These are phyloP conservation scores for Luehdorfia chinensis DNA, from an alignment of 1,140 invertebrate species.

Conservation along the genomic window DNA sequence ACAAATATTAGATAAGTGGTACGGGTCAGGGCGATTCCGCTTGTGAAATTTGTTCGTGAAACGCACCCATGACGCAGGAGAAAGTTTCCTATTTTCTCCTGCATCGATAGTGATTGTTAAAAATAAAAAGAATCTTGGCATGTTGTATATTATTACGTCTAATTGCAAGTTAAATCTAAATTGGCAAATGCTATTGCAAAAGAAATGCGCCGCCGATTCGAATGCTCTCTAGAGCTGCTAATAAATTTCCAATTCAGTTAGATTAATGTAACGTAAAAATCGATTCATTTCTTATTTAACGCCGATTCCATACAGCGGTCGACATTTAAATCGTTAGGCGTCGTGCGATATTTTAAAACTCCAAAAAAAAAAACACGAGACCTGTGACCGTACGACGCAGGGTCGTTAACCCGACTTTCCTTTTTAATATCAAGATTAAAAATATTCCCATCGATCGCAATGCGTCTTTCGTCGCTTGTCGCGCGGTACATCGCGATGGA, in stretches of 20 bases:
- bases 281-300: slow-evolving; percentile 22
- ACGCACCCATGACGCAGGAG: too few relatives aligned
- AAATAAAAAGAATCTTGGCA: too few relatives aligned
- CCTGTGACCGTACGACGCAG: slow-evolving; percentile 38
- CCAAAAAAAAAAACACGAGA: slow-evolving; percentile 56
- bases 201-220: slow-evolving; percentile 20
- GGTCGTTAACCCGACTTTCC: slow-evolving; percentile 66
- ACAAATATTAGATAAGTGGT: too few relatives aligned
- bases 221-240: slow-evolving; percentile 16
- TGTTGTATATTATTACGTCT: background rate
- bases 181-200: slow-evolving; percentile 25
- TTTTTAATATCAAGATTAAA: slow-evolving; percentile 55
- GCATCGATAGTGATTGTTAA: too few relatives aligned
- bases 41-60: too few relatives aligned
- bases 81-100: too few relatives aligned
- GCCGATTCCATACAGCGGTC: slow-evolving; percentile 21
- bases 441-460: slow-evolving; percentile 49
- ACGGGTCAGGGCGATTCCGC: too few relatives aligned
- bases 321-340: slow-evolving; percentile 41
- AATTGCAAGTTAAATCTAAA: slow-evolving; percentile 33
- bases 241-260: slow-evolving; percentile 26
- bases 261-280: slow-evolving; percentile 18
- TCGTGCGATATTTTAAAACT: slow-evolving; percentile 39
- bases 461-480: slow-evolving; percentile 42
- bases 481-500: slow-evolving; percentile 27